Conservation (phyloP, 2,113 vertebrate genomes). For the Prolemur simus region DNA sequence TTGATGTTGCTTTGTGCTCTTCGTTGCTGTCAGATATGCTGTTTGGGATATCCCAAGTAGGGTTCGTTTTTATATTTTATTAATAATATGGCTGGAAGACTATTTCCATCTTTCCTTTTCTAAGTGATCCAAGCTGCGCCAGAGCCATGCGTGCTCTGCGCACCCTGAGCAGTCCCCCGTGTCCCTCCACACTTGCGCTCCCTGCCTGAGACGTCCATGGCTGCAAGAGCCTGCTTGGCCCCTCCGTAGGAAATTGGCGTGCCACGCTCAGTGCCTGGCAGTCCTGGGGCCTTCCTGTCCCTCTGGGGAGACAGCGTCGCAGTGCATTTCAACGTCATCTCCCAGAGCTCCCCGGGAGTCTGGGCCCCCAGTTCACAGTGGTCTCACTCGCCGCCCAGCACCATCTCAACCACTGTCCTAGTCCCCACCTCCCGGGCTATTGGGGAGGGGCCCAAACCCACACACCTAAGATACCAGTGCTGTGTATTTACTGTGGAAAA, state of each 20-base stretch:
- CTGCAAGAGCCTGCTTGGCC: not conserved
- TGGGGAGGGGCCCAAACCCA: not conserved
- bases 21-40: fast-evolving
- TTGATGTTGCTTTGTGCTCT: not conserved
- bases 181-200: not conserved
- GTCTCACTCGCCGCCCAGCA: not conserved
- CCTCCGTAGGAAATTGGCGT: not conserved
- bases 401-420: not conserved
- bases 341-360: not conserved
- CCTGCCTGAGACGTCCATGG: not conserved
- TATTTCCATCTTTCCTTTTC: not conserved
- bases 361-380: not conserved
- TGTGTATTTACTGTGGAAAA: not conserved
- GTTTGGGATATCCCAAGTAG: not conserved
- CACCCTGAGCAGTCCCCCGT: not conserved
- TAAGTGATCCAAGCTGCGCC: not conserved
- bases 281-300: not conserved
- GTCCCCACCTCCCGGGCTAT: not conserved
- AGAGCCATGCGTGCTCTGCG: fast-evolving
- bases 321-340: no score
- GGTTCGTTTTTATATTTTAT: not conserved
- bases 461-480: fast-evolving
- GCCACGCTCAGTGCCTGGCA: no score
- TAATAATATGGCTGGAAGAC: not conserved
- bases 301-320: not conserved